phyloP scores from a whole-genome alignment of 2,113 vertebrate species.

The Osmerus eperlanus region DNA sequence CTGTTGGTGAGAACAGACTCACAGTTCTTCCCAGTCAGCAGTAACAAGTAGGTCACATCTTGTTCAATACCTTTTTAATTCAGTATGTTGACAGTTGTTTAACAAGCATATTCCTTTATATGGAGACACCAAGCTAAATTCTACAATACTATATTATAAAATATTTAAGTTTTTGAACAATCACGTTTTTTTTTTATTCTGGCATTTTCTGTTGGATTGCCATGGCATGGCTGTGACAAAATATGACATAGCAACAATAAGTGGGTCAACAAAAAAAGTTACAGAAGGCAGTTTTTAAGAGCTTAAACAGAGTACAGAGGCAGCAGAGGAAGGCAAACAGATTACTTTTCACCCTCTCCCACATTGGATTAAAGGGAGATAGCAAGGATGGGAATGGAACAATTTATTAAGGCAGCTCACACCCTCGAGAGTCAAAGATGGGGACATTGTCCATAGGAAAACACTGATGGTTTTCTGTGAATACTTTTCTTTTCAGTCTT shows the following conservation, averaged over 20 bases:
- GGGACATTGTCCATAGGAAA: constrained; percentile 51
- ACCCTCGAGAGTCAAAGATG: constrained; percentile 52
- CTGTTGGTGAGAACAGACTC: background rate
- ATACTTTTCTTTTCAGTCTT: background rate
- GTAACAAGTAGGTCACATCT: constrained; percentile 6
- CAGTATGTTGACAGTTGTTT: too few relatives aligned
- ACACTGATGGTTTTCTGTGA: constrained; percentile 24
- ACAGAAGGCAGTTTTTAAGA: constrained; percentile 56
- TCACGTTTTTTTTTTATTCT: too few relatives aligned
- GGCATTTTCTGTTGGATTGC: too few relatives aligned
- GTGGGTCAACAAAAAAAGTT: constrained; percentile 65
- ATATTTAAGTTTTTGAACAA: too few relatives aligned
- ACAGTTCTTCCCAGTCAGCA: constrained; percentile 35
- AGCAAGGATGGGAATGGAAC: constrained; percentile 65
- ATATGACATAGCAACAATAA: constrained; percentile 51
- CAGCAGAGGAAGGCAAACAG: constrained; percentile 62
- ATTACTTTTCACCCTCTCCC: constrained; percentile 53
- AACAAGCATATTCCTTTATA: too few relatives aligned
- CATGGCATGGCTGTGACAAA: too few relatives aligned
- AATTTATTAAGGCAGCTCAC: constrained; percentile 70
- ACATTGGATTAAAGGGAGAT: constrained; percentile 68
- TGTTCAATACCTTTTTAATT: background rate
- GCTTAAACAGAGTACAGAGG: background rate
- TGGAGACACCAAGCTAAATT: too few relatives aligned
- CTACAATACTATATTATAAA: too few relatives aligned